Evolutionary conservation across 1,140 invertebrate genomes (phyloP), one percentile per base, ranked within the genome.

Genomic region (Dinoponera quadriceps): DNA sequence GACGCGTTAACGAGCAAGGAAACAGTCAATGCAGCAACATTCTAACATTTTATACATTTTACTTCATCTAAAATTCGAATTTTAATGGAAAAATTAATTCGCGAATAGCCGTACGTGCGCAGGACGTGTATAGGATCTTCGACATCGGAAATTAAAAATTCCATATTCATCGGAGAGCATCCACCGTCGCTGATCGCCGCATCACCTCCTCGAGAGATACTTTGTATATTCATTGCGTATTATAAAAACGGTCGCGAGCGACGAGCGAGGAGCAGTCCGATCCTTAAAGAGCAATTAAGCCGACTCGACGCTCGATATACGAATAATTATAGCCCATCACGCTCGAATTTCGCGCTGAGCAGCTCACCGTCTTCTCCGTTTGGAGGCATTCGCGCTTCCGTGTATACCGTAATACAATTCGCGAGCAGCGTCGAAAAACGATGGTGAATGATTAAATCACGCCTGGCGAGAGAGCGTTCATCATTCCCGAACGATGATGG

Each of bases 401-500:
- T 27, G 60, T 60, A 11, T 9, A 9, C 38, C 38, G 38, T 73
- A 81, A 73, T 81, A 62, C n/a, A 60, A 74, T n/a, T 49, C 20
- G 27, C 48, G 48, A 14, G 16, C 48, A 38, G 63, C 16, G 57
- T 48, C 59, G 57, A 69, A 73, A 55, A 88, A 88, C 57, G 65
- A 54, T 38, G 49, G 60, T n/a, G n/a, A 85, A 82, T 83, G 51
- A 81, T 87, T 84, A 84, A 86, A 86, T 84, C 57, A 68, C 55
- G 75, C 57, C 74, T 49, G 59, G 66, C n/a, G n/a, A n/a, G 48
- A 73, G 44, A 66, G 51, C 33, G 60, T 78, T 68, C 60, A 83
- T 83, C 73, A 44, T 44, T 78, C 69, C 48, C 63, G 38, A 49
- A 65, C 48, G 78, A 78, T 86, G 87, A 90, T 90, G 87, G 72